Evolutionary conservation across 2,888 invertebrate species (phyloP).

Genomic region (Acronicta psi): DNA sequence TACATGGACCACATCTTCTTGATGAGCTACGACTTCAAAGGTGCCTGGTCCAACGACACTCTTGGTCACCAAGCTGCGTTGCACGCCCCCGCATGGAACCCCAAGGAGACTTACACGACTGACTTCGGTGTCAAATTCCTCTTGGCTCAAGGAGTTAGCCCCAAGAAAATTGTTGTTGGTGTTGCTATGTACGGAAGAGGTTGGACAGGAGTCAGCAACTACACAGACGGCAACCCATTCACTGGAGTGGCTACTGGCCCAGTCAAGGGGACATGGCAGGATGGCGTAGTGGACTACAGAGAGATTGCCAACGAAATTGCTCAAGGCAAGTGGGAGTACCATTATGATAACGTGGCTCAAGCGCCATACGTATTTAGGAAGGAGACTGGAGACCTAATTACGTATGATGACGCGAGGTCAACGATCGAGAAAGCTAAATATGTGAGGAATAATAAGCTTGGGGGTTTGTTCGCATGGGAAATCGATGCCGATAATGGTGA

Average conservation of each 20-base stretch:
- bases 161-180: conserved; percentile 83
- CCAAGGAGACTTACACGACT: conserved; percentile 85
- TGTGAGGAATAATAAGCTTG: conserved; percentile 83
- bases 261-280: conserved; percentile 85
- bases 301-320: conserved; percentile 83
- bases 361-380: conserved; percentile 84
- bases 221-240: conserved; percentile 79
- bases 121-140: conserved; percentile 83
- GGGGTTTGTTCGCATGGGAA: conserved; percentile 85
- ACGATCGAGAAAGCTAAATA: conserved; percentile 85
- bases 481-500: conserved; percentile 86
- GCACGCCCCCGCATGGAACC: conserved; percentile 81
- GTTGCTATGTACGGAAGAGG: conserved; percentile 87
- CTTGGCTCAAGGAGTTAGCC: conserved; percentile 82
- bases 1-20: conserved; percentile 87
- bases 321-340: conserved; percentile 82
- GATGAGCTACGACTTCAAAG: conserved; percentile 87
- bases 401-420: conserved; percentile 83
- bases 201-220: conserved; percentile 82
- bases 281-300: conserved; percentile 85
- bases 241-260: conserved; percentile 84
- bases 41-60: conserved; percentile 85
- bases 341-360: conserved; percentile 82
- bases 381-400: conserved; percentile 81
- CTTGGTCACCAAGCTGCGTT: conserved; percentile 82